Evolutionary conservation across 2,888 invertebrate genomes (phyloP).

Genomic region (Pristionchus arcanus): DNA sequence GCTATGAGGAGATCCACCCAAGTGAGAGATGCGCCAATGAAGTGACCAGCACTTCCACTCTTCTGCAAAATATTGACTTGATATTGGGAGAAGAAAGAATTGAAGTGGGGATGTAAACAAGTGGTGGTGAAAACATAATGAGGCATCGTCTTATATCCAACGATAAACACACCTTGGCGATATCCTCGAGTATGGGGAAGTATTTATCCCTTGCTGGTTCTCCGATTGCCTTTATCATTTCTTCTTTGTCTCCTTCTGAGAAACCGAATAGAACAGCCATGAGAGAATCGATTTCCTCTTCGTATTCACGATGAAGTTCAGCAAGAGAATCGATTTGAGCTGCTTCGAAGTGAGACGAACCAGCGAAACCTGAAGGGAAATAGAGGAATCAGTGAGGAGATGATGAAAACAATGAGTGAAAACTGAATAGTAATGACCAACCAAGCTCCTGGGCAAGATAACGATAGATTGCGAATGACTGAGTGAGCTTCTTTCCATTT

Average conservation of each 20-base stretch:
- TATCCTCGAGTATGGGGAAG: not conserved
- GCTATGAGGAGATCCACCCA: constrained; percentile 32
- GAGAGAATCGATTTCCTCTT: not conserved
- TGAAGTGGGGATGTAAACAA: not conserved
- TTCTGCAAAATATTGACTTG: constrained; percentile 20
- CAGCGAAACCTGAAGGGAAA: not conserved
- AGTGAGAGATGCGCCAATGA: not conserved
- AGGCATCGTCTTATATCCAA: no score
- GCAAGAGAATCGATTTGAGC: not conserved
- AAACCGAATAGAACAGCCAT: not conserved
- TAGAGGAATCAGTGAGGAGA: no score
- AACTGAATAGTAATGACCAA: not conserved
- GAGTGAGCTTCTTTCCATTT: not conserved
- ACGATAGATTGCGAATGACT: constrained; percentile 30
- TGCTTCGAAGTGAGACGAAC: constrained; percentile 15
- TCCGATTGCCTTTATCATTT: not conserved
- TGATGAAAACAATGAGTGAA: no score
- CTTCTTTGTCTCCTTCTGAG: not conserved
- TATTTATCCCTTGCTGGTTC: constrained; percentile 1
- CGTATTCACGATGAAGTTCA: constrained; percentile 12
- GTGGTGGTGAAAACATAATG: not conserved
- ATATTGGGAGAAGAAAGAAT: not conserved
- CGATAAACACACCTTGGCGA: not conserved
- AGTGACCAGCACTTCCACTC: not conserved
- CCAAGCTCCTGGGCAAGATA: not conserved